Evolutionary conservation across 2,113 vertebrate species (phyloP).

Genomic region (Phalacrocorax carbo): DNA sequence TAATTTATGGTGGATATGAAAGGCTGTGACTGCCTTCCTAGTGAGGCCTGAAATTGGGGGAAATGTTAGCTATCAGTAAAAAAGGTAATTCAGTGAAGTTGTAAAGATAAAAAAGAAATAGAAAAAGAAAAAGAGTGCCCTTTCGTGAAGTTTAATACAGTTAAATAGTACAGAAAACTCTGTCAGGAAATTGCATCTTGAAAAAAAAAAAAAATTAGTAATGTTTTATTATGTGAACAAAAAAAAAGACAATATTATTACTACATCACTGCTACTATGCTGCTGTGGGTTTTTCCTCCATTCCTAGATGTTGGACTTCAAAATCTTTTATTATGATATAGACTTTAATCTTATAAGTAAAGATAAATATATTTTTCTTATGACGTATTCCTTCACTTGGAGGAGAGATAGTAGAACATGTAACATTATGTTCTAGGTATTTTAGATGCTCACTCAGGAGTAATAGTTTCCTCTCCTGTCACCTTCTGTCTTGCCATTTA

Average conservation of each 20-base stretch:
- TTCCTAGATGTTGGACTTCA: neutral
- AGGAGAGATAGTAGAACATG: neutral
- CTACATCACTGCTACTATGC: neutral
- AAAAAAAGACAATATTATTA: neutral
- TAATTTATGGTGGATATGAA: neutral
- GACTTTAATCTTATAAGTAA: neutral
- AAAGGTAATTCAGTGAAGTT: neutral
- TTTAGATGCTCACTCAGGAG: neutral
- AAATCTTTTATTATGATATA: neutral
- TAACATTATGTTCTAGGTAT: neutral
- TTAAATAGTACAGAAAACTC: neutral
- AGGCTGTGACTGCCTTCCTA: neutral
- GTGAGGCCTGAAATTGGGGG: neutral
- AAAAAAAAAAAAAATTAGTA: neutral
- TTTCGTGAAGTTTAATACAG: neutral
- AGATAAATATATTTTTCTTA: neutral
- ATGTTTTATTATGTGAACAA: neutral
- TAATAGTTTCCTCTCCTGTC: neutral
- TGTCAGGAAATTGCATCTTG: neutral
- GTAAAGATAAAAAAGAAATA: neutral
- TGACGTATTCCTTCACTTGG: neutral
- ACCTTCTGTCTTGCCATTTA: neutral
- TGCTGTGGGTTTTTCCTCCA: neutral
- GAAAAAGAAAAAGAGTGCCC: neutral
- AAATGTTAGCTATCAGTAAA: neutral